Percentiles rank a stretch among this genome's conserved stretches.
phyloP scores from a whole-genome alignment of 2,113 vertebrate genomes.

The Eptesicus fuscus region DNA sequence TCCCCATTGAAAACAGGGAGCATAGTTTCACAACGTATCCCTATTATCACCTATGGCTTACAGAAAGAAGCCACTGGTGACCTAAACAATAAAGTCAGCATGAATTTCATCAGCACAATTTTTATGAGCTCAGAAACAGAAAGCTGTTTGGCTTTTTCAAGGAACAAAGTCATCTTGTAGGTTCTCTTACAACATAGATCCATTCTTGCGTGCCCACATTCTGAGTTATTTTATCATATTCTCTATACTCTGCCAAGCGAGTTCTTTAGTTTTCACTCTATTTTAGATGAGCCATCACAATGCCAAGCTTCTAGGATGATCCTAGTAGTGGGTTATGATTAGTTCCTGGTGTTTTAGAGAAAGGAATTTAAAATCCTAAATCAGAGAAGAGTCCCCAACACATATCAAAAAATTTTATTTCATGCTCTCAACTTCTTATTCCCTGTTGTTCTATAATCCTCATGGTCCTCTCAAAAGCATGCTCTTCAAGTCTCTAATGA shows the following conservation, averaged over 20 bases:
- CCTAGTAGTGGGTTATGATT: background rate
- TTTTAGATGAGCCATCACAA: background rate
- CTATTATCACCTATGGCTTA: background rate
- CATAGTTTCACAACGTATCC: background rate
- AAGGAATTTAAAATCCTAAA: background rate
- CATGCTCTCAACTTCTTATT: background rate
- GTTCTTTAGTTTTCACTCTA: background rate
- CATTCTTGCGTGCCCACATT: too few relatives aligned
- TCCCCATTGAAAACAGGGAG: background rate
- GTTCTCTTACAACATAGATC: background rate
- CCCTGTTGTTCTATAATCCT: background rate
- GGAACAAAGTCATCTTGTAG: background rate
- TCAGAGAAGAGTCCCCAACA: background rate
- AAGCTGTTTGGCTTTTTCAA: background rate
- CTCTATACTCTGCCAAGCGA: background rate
- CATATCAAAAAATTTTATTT: background rate
- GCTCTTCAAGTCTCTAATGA: too few relatives aligned
- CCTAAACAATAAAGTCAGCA: background rate
- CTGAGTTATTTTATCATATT: background rate
- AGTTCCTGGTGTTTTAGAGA: background rate
- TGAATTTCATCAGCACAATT: background rate
- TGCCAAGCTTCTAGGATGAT: background rate
- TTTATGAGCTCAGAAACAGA: background rate
- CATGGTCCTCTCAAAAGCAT: too few relatives aligned
- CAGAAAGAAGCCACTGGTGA: background rate